Conservation (phyloP, 2,797 vertebrate species). For the Parambassis ranga region DNA sequence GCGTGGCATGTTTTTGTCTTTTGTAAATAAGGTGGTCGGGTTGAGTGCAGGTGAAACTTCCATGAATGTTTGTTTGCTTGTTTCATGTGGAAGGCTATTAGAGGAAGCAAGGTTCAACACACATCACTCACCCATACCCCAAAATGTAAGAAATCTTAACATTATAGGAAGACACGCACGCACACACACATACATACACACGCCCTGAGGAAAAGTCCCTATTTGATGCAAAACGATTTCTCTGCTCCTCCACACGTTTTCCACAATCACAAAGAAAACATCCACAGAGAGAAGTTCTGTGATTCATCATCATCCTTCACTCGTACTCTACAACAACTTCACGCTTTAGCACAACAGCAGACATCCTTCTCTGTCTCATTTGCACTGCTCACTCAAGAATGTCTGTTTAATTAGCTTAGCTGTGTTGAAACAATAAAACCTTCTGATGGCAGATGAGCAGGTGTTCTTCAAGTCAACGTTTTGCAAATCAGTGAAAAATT, state of each 20-base stretch:
- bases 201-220: background rate
- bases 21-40: background rate
- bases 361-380: constrained; percentile 23
- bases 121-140: background rate
- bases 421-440: constrained; percentile 3
- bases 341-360: constrained; percentile 13
- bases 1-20: too few species aligned
- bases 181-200: background rate
- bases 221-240: background rate
- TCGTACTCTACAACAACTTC: constrained; percentile 6
- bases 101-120: background rate
- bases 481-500: background rate
- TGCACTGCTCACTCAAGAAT: constrained; percentile 19
- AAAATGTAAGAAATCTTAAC: constrained; percentile 5
- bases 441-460: constrained; percentile 31
- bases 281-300: constrained; percentile 20
- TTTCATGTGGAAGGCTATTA: background rate
- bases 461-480: constrained; percentile 30
- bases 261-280: constrained; percentile 2
- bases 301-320: constrained; percentile 34
- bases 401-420: constrained; percentile 48
- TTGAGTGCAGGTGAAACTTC: background rate
- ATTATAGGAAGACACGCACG: background rate
- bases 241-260: background rate
- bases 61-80: background rate